Base-by-base conservation (phyloP, 1,140 invertebrate genomes). In the Phocides pigmalion region DNA sequence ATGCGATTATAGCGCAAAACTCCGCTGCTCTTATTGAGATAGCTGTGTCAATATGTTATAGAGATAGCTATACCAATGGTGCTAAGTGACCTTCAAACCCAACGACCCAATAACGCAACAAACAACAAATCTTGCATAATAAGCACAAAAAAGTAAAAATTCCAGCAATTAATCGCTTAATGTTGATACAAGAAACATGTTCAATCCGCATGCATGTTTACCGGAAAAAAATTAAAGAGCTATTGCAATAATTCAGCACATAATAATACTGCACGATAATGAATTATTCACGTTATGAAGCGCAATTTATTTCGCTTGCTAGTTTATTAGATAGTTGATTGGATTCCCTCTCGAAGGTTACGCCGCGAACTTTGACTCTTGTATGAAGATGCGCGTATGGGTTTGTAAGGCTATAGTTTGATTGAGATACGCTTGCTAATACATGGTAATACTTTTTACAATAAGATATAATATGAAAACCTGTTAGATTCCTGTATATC, bases 241-340 rank as follows among this genome's bases (percentile, higher is more conserved):
- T 37, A 61, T 61, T 47, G 56, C 56, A 49, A 61, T 42, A 51
- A 58, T 53, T 59, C 61, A 50, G 46, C 20, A 53, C 46, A 76
- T 79, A 78, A 72, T 64, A 68, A 72, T 49, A 54, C 63, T 53
- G 68, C 70, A 69, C 68, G 71, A 56, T 65, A 66, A 74, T 69
- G 65, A 75, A 79, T 81, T 72, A 73, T 72, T 72, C 62, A 75
- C 56, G 49, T 72, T 75, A 73, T 66, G 64, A 70, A 46, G 62
- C 51, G 69, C 65, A 81, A 82, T 84, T 81, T 81, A 84, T 74
- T 76, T 78, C 68, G 66, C 67, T 66, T 74, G 69, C 56, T 65
- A 41, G 70, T 77, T 81, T 75, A 79, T 84, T 84, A 82, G 77
- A 80, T 81, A 76, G 76, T 82, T 84, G 81, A 81, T 81, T 81